Percentiles rank a stretch among this genome's conserved stretches.
Conservation (phyloP, 2,888 invertebrate species). For the Pimpla rufipes region DNA sequence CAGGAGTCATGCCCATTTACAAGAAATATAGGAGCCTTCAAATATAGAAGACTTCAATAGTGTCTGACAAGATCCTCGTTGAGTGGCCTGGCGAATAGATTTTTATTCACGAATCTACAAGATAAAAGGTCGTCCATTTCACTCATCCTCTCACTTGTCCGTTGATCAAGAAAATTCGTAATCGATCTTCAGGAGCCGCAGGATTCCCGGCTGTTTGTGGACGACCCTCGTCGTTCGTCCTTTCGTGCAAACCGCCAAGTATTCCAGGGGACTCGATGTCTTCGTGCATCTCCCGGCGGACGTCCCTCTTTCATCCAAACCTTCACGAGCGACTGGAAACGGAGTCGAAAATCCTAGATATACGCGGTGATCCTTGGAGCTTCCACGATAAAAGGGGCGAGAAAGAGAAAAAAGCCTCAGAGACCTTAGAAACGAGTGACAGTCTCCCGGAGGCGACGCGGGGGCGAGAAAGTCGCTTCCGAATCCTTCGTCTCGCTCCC, state of each 20-base stretch:
- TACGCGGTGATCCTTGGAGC: conserved; percentile 34
- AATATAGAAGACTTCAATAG: background rate
- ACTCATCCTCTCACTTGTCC: background rate
- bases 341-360: conserved; percentile 25
- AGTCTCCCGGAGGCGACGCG: conserved; percentile 35
- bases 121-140: conserved; percentile 7
- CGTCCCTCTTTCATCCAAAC: conserved; percentile 24
- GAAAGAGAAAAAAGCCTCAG: conserved; percentile 30
- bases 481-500: background rate
- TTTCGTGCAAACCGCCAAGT: conserved; percentile 14
- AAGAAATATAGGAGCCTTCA: no score
- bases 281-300: conserved; percentile 43
- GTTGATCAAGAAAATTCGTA: conserved; percentile 16
- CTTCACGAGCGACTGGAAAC: background rate
- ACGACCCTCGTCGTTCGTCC: conserved; percentile 41
- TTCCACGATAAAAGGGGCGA: conserved; percentile 19
- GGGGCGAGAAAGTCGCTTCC: conserved; percentile 21
- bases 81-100: conserved; percentile 15
- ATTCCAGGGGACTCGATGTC: conserved; percentile 26
- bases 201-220: conserved; percentile 35
- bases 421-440: conserved; percentile 53
- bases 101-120: background rate
- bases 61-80: conserved; percentile 10
- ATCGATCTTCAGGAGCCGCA: conserved; percentile 21
- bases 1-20: background rate